Evolutionary conservation across 2,113 vertebrate genomes (phyloP).

Genomic region (Oncorhynchus tshawytscha): DNA sequence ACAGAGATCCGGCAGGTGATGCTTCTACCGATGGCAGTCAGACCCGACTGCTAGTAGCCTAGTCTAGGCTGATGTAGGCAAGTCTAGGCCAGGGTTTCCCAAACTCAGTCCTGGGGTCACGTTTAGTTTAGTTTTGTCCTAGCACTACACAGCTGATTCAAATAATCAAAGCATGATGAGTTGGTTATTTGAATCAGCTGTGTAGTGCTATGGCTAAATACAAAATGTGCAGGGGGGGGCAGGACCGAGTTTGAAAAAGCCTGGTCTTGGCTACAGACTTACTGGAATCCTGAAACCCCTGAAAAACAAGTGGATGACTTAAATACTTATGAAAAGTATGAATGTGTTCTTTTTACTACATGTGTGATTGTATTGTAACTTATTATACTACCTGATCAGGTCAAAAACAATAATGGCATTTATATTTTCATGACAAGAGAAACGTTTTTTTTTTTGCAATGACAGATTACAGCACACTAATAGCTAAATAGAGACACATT

Average conservation of each 20-base stretch:
- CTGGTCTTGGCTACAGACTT: too few species aligned
- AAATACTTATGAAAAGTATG: not conserved
- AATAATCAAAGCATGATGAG: too few species aligned
- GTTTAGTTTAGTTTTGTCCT: too few species aligned
- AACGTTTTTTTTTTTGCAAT: not conserved
- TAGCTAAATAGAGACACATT: not conserved
- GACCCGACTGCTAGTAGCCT: constrained; percentile 76
- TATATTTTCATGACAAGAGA: too few species aligned
- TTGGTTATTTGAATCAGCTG: too few species aligned
- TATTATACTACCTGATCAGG: not conserved
- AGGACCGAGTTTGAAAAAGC: too few species aligned
- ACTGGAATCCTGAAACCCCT: constrained; percentile 24
- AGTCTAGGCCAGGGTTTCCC: too few species aligned
- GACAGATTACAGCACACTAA: not conserved
- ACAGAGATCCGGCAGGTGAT: constrained; percentile 84
- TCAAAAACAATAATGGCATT: not conserved
- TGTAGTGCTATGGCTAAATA: too few species aligned
- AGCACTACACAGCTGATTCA: too few species aligned
- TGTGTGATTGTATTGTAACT: not conserved
- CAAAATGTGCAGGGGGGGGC: too few species aligned
- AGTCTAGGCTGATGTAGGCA: not conserved
- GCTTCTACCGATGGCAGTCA: constrained; percentile 77
- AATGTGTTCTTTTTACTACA: not conserved
- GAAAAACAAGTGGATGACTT: constrained; percentile 45
- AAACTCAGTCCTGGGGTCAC: too few species aligned